Percentiles rank a stretch among this genome's conserved stretches.
Evolutionary conservation across 2,888 invertebrate species (phyloP).

Genomic region (Pseudococcus jackbeardsleyi): DNA sequence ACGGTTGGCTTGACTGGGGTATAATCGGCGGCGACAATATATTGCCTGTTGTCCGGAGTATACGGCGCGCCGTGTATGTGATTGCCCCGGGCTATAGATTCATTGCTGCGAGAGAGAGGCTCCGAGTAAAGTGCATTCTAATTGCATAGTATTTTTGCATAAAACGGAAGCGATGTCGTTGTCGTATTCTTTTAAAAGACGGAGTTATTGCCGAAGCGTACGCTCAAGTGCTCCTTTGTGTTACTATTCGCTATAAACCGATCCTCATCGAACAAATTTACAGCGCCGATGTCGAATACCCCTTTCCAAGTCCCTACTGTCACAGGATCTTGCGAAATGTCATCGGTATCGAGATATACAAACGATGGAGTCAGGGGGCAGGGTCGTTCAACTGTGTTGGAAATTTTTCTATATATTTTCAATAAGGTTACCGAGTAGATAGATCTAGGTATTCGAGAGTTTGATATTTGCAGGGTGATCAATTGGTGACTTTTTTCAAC

Average conservation of each 20-base stretch:
- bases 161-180: slow-evolving; percentile 62
- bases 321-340: not conserved
- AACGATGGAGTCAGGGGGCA: no score
- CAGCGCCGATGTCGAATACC: not conserved
- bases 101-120: slow-evolving; percentile 57
- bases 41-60: slow-evolving; percentile 14
- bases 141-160: slow-evolving; percentile 64
- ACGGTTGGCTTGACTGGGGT: slow-evolving; percentile 1
- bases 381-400: no score
- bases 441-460: no score
- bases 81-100: slow-evolving; percentile 40
- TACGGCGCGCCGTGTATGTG: not conserved
- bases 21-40: slow-evolving; percentile 25
- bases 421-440: no score
- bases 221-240: slow-evolving; percentile 17
- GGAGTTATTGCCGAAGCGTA: slow-evolving; percentile 45
- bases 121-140: slow-evolving; percentile 63
- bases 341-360: not conserved
- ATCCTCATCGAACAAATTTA: slow-evolving; percentile 36
- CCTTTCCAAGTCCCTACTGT: not conserved
- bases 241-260: not conserved
- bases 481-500: no score
- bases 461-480: no score
- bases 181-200: slow-evolving; percentile 12
- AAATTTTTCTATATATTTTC: no score